phyloP scores from a whole-genome alignment of 2,888 invertebrate genomes.

The Zeuzera pyrina region DNA sequence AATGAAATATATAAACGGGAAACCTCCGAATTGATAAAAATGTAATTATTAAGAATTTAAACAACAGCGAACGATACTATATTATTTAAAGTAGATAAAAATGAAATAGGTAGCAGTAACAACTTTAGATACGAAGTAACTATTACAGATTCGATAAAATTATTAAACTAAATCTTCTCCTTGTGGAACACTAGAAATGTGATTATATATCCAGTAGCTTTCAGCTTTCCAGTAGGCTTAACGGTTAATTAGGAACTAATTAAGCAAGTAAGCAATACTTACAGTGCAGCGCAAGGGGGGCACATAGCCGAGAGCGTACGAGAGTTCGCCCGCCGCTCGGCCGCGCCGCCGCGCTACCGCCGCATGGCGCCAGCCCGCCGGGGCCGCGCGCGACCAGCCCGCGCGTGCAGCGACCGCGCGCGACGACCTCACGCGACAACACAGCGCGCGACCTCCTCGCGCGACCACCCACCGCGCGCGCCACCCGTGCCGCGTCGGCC shows the following conservation, averaged over 20 bases:
- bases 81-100: no score
- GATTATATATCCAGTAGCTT: no score
- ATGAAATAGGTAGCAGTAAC: no score
- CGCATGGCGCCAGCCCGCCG: constrained; percentile 34
- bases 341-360: constrained; percentile 55
- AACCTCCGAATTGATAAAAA: no score
- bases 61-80: no score
- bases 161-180: no score
- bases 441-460: constrained; percentile 17
- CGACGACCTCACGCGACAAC: constrained; percentile 14
- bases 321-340: constrained; percentile 57
- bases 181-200: no score
- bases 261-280: constrained; percentile 32
- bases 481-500: constrained; percentile 22
- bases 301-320: constrained; percentile 71
- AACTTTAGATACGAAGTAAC: no score
- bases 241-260: not conserved
- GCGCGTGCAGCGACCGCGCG: constrained; percentile 18
- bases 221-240: no score
- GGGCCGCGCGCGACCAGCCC: constrained; percentile 21
- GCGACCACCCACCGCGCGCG: constrained; percentile 18
- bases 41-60: no score
- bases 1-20: no score
- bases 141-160: no score
- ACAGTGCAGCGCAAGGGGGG: constrained; percentile 70